Evolutionary conservation across 2,797 vertebrate species (phyloP), one percentile per base, ranked within the genome.

Genomic region (Lates japonicus): DNA sequence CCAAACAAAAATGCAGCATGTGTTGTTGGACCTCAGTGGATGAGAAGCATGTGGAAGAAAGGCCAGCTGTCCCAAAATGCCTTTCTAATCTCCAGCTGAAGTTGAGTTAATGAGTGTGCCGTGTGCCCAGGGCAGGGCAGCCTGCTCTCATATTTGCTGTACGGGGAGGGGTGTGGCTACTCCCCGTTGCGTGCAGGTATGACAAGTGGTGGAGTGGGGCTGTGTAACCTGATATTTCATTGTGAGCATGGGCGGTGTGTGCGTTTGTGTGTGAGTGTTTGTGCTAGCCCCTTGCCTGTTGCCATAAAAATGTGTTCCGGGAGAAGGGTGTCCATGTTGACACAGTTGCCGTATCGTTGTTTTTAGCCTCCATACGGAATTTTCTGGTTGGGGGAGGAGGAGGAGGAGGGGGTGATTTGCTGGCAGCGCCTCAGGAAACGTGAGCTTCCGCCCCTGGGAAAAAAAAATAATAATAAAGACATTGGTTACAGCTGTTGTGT

Each of bases 301-400:
- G 85, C 84, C 70, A 70, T 89, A 90, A 91, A 91, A 94, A 93
- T 87, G 88, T 89, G 89, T 93, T 94, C 90, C 66, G 68, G 90
- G 82, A 88, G 91, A 88, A 90, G 88, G 81, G 80, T 78, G 86
- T 37, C 86, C 29, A 0, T 96, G 96, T 97, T 97, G 95, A 94
- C 95, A 93, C 96, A 97, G 96, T 97, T 97, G 97, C 83, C 78
- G 69, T 81, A 88, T 92, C 87, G 88, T 96, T 96, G 95, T 95
- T 96, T 96, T 97, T 96, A 96, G 94, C 92, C 94, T 93, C 86
- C 71, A 87, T 82, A 90, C 94, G 94, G 96, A 95, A 96, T 97
- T 94, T 94, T 73, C 87, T 93, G 58, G 49, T 77, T 59, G 17
- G 63, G 66, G 81, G 35, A 65, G 69, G 75, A 31, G 81, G 52